These are phyloP conservation scores for Pangasius macronema DNA, from an alignment of 2,797 vertebrate genomes.

Conservation along the genomic window DNA sequence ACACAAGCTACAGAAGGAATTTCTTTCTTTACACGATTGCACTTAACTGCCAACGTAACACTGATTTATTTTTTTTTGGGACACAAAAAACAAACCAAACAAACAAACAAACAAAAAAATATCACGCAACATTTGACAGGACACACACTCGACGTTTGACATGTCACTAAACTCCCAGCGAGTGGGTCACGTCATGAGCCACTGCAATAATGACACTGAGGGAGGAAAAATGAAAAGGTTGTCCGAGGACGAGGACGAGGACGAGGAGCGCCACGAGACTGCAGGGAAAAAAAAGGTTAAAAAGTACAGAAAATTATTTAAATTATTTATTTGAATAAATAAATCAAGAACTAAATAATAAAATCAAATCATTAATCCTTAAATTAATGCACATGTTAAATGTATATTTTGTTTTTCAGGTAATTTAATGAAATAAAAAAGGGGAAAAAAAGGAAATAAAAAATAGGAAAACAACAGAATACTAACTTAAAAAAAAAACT, in stretches of 20 bases:
- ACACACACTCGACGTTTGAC: conserved; percentile 73
- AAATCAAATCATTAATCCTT: not conserved
- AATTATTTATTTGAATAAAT: no score
- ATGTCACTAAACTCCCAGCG: conserved; percentile 77
- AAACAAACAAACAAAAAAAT: conserved; percentile 79
- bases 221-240: conserved; percentile 53
- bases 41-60: conserved; percentile 86
- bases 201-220: conserved; percentile 20
- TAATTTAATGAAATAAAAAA: not conserved
- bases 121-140: conserved; percentile 83
- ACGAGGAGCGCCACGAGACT: not conserved
- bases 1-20: conserved; percentile 35
- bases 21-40: conserved; percentile 84
- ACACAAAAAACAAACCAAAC: conserved; percentile 66
- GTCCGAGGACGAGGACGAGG: no score
- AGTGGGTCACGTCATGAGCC: conserved; percentile 51
- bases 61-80: conserved; percentile 80
- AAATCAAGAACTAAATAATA: not conserved
- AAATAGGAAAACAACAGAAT: not conserved
- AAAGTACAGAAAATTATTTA: not conserved
- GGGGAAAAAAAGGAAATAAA: not conserved
- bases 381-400: not conserved
- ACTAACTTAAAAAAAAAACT: not conserved
- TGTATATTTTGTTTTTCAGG: not conserved
- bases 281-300: not conserved